Evolutionary conservation across 2,113 vertebrate genomes (phyloP).

Genomic region (Hemiscyllium ocellatum): DNA sequence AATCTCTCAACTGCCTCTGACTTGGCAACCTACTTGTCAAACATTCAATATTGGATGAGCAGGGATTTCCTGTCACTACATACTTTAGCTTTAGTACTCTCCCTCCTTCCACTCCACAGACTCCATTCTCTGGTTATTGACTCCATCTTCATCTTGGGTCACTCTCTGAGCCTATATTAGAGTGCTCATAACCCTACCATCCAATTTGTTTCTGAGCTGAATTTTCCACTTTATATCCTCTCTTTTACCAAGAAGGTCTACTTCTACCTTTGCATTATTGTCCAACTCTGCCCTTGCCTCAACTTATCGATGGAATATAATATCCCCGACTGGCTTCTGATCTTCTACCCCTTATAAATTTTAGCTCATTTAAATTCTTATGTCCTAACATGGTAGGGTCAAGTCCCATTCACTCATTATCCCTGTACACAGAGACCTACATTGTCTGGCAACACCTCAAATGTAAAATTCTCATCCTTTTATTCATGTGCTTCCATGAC

Average conservation of each 20-base stretch:
- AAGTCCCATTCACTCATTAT: not conserved
- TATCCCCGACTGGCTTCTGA: not conserved
- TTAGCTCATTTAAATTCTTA: not conserved
- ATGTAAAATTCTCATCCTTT: not conserved
- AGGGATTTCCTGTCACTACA: not conserved
- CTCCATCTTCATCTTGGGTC: not conserved
- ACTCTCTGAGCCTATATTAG: not conserved
- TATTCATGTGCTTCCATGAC: not conserved
- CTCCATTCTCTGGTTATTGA: not conserved
- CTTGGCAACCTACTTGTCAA: not conserved
- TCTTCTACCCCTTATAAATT: not conserved
- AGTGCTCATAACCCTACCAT: not conserved
- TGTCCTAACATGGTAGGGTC: not conserved
- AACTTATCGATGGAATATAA: not conserved
- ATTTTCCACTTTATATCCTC: not conserved
- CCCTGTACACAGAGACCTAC: not conserved
- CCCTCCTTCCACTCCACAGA: not conserved
- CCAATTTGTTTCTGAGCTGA: not conserved
- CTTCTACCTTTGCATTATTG: not conserved
- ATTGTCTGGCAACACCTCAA: not conserved
- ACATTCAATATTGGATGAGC: not conserved
- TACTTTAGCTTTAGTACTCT: not conserved
- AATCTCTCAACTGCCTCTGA: not conserved
- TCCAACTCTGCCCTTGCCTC: not conserved
- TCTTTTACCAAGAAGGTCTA: not conserved